Conservation (phyloP, 2,888 invertebrate species). For the Habrosyne pyritoides region DNA sequence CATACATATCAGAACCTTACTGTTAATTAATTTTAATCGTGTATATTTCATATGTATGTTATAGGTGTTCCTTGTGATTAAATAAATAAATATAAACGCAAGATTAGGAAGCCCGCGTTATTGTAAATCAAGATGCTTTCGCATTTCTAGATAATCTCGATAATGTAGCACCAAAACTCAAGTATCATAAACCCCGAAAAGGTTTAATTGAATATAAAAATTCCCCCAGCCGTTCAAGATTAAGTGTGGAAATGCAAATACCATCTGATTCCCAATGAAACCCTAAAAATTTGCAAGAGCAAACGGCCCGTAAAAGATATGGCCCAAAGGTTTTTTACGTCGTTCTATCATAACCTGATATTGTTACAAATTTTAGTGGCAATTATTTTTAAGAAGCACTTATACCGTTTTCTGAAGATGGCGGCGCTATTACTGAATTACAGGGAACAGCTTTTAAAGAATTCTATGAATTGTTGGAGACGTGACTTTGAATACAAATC, state of each 20-base stretch:
- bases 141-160: too few relatives aligned
- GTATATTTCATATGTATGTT: too few relatives aligned
- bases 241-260: constrained; percentile 7
- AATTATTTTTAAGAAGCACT: constrained; percentile 21
- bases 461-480: constrained; percentile 32
- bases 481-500: constrained; percentile 34
- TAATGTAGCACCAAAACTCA: neutral
- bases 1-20: too few relatives aligned
- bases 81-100: too few relatives aligned
- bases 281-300: constrained; percentile 2
- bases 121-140: too few relatives aligned
- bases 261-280: neutral
- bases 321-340: neutral
- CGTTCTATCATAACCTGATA: constrained; percentile 8
- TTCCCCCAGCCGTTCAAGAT: neutral
- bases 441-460: constrained; percentile 29
- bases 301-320: neutral
- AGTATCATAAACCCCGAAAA: neutral
- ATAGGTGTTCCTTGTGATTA: too few relatives aligned
- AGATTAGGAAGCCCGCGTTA: too few relatives aligned
- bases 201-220: neutral
- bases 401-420: constrained; percentile 12
- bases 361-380: constrained; percentile 16
- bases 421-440: constrained; percentile 20
- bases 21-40: too few relatives aligned